Percentiles rank a stretch among this genome's conserved stretches.
phyloP scores from a whole-genome alignment of 2,797 vertebrate genomes.

The Typhlichthys eigenmanni region DNA sequence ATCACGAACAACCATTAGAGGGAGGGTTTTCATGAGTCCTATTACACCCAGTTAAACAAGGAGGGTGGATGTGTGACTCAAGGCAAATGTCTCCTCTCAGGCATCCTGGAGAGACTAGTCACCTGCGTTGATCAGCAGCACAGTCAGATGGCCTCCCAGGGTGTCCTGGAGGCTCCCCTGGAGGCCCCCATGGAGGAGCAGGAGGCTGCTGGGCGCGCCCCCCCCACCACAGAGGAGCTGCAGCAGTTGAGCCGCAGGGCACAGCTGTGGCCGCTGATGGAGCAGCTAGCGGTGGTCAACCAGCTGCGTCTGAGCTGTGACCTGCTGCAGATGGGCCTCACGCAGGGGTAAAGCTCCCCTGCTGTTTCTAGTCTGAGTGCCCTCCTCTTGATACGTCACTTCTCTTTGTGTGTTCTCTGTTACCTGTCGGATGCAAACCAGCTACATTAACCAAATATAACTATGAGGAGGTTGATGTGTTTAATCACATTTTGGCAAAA shows the following conservation, averaged over 20 bases:
- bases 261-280: conserved; percentile 93
- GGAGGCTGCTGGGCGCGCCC: conserved; percentile 8
- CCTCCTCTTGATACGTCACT: no score
- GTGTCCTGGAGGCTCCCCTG: conserved; percentile 62
- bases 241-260: conserved; percentile 79
- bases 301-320: conserved; percentile 87
- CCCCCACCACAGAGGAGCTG: conserved; percentile 69
- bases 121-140: conserved; percentile 79
- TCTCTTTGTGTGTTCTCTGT: no score
- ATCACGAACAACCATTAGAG: no score
- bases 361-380: no score
- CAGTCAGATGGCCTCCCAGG: conserved; percentile 77
- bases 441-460: no score
- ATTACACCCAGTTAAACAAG: neutral
- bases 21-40: no score
- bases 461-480: no score
- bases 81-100: conserved; percentile 36
- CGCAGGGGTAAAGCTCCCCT: conserved; percentile 58
- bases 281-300: conserved; percentile 86
- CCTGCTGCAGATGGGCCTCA: conserved; percentile 69
- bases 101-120: conserved; percentile 78
- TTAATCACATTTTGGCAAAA: no score
- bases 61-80: neutral
- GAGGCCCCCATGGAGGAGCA: conserved; percentile 40
- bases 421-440: no score